phyloP scores from a whole-genome alignment of 2,888 invertebrate species.

The Orchesellides sinensis region DNA sequence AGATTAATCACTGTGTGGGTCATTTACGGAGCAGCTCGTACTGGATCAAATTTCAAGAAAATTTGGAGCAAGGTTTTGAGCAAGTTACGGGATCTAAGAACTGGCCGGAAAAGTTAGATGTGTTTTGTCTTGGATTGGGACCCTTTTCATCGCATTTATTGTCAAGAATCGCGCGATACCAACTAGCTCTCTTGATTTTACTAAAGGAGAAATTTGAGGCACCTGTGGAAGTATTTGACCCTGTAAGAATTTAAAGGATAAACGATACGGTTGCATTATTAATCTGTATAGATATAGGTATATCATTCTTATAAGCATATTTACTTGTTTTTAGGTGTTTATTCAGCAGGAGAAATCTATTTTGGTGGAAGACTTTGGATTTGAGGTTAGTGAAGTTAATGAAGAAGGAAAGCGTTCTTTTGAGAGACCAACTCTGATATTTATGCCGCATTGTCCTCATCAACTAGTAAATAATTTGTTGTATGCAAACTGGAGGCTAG shows the following conservation, averaged over 20 bases:
- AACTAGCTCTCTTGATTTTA: slow-evolving; percentile 35
- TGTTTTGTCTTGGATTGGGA: slow-evolving; percentile 28
- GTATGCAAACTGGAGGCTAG: slow-evolving; percentile 39
- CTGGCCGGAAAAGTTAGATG: background rate
- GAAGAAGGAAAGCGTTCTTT: slow-evolving; percentile 47
- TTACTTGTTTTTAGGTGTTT: slow-evolving; percentile 32
- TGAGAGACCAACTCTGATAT: slow-evolving; percentile 30
- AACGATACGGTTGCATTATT: background rate
- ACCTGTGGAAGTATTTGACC: slow-evolving; percentile 47
- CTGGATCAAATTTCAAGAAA: slow-evolving; percentile 5
- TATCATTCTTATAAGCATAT: too few relatives aligned
- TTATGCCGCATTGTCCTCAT: slow-evolving; percentile 55
- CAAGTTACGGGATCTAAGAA: background rate
- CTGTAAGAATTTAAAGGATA: background rate
- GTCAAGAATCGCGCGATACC: slow-evolving; percentile 35
- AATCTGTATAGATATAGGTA: too few relatives aligned
- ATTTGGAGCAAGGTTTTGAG: slow-evolving; percentile 7
- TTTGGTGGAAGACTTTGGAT: slow-evolving; percentile 23
- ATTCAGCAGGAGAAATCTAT: slow-evolving; percentile 30
- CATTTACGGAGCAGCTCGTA: slow-evolving; percentile 12
- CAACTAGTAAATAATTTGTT: slow-evolving; percentile 55
- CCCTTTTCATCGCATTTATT: slow-evolving; percentile 20
- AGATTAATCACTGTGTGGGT: slow-evolving; percentile 3
- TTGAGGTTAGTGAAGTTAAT: slow-evolving; percentile 28
- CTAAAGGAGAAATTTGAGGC: slow-evolving; percentile 27